Base-by-base conservation (phyloP, 1,140 invertebrate genomes). In the Drosophila punjabiensis region DNA sequence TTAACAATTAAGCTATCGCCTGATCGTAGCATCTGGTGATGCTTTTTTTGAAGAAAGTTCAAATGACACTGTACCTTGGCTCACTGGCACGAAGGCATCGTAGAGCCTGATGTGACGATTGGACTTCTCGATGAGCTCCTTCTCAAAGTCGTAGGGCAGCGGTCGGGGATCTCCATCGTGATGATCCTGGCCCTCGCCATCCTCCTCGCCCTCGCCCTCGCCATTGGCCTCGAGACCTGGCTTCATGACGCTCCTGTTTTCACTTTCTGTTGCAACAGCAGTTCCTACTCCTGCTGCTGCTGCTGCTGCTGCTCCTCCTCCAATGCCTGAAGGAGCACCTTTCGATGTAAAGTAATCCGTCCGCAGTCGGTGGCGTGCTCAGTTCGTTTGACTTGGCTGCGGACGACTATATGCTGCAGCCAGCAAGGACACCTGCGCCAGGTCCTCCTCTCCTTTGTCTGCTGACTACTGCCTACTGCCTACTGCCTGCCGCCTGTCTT, bases 71-170 rank as follows among this genome's bases (percentile, higher is more conserved):
- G 8, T 50, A 91, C 87, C 87, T 76, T 71, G 69, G 20, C 67
- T 82, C 2, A 80, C 64, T 7, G 88, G 89, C 41, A 76, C 83
- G n/a, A 91, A 91, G 9, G 45, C 16, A 7, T 79, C 63, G 37
- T 58, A 68, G 9, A 91, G 63, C 14, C 81, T 77, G 45, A 92
- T 88, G 50, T 91, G 82, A 24, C 70, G 82, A 47, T 91, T 92
- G 33, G 85, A 82, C 4, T 76, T 85, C 10, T 83, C 67, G 35
- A 93, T 89, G 2, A 93, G 55, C 62, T 93, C 92, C 80, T 93
- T 91, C 50, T 93, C 92, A 48, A 93, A 93, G 18, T 76, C 76
- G 61, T 93, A 93, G 7, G 89, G 89, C 69, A 92, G 52, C 10
- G 84, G 84, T 16, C 62, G 60, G 10, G 87, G 87, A 69, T 91